phyloP scores from a whole-genome alignment of 1,140 invertebrate genomes.

The Papilio xuthus region DNA sequence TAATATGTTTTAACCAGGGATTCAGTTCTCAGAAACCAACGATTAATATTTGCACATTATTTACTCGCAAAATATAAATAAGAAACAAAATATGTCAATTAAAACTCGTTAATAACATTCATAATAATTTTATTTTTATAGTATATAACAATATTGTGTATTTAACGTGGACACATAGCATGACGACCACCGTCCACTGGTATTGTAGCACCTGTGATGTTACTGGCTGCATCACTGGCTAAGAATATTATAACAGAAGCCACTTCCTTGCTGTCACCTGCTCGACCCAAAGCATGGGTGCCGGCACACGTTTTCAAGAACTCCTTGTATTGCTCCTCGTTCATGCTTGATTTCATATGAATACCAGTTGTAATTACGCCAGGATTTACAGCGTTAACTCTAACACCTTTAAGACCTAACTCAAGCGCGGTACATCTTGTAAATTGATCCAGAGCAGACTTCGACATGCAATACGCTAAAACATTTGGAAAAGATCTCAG shows the following conservation, averaged over 20 bases:
- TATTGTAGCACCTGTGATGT: slow-evolving; percentile 89
- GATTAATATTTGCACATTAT: not conserved
- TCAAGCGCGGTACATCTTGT: slow-evolving; percentile 88
- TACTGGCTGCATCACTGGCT: slow-evolving; percentile 88
- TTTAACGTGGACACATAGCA: slow-evolving; percentile 68
- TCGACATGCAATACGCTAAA: slow-evolving; percentile 90
- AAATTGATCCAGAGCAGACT: slow-evolving; percentile 91
- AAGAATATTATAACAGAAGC: slow-evolving; percentile 89
- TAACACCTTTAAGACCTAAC: slow-evolving; percentile 86
- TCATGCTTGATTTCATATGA: slow-evolving; percentile 87
- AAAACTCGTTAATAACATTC: slow-evolving; percentile 82
- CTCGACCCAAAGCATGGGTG: slow-evolving; percentile 90
- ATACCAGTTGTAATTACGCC: slow-evolving; percentile 89
- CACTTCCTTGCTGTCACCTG: slow-evolving; percentile 88
- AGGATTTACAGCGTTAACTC: slow-evolving; percentile 91
- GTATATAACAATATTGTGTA: slow-evolving; percentile 28
- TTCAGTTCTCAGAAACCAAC: too few relatives aligned
- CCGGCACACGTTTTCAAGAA: slow-evolving; percentile 87
- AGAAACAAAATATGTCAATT: not conserved
- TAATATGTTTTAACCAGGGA: too few relatives aligned
- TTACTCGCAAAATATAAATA: not conserved
- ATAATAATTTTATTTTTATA: slow-evolving; percentile 76
- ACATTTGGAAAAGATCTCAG: slow-evolving; percentile 85
- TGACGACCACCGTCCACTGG: slow-evolving; percentile 88
- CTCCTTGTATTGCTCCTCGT: slow-evolving; percentile 84